Conservation (phyloP, 2,113 vertebrate species). For the Cyanoliseus patagonus region DNA sequence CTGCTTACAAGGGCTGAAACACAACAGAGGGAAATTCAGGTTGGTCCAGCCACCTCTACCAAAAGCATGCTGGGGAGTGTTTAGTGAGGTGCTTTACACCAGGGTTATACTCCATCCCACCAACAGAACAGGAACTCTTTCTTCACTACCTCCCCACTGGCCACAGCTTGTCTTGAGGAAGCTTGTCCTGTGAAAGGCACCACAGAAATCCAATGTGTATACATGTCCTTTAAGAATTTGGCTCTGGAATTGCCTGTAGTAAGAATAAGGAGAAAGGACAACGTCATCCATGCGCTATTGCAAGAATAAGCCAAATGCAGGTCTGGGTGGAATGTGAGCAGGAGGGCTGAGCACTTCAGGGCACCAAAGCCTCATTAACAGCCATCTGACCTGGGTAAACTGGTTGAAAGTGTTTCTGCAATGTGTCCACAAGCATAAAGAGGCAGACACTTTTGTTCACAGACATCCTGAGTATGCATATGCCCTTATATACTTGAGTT, state of each 20-base stretch:
- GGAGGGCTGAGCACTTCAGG: not conserved
- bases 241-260: not conserved
- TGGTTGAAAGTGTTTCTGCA: not conserved
- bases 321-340: not conserved
- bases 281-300: not conserved
- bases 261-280: not conserved
- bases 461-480: not conserved
- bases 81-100: not conserved
- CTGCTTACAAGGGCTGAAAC: not conserved
- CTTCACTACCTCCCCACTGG: not conserved
- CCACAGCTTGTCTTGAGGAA: not conserved
- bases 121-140: not conserved
- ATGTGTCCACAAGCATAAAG: not conserved
- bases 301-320: not conserved
- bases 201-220: not conserved
- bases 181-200: not conserved
- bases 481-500: not conserved
- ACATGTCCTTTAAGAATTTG: rapidly evolving
- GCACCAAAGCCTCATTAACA: not conserved
- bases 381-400: not conserved
- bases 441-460: not conserved
- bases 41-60: not conserved
- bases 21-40: not conserved
- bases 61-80: not conserved
- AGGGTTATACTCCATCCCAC: not conserved